Evolutionary conservation across 2,113 vertebrate species (phyloP), one percentile per base, ranked within the genome.

Genomic region (Upupa epops): DNA sequence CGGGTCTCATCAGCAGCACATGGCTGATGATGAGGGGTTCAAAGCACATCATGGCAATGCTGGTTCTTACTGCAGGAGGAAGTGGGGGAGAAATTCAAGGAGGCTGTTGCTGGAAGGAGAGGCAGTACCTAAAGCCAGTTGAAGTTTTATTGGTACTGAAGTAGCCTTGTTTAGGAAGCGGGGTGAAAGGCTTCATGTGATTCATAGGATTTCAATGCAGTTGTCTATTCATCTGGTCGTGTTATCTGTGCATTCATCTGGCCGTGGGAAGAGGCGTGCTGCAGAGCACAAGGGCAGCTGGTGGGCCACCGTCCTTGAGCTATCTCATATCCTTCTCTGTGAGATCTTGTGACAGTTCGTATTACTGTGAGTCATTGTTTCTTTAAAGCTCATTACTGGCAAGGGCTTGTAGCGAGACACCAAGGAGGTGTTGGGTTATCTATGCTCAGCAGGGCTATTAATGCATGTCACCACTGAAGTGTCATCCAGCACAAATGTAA

Each of bases 361-460:
- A 63, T 95, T 95, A 91, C 94, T 48, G 58, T 96, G 96, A 97
- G 95, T 97, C 95, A 96, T 94, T 92, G 86, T 95, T 96, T 94
- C 94, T 93, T 87, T 95, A 92, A 93, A 92, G 87, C 87, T 96
- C 80, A 76, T 89, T 95, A 91, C 92, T 78, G 81, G 95, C 91
- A 92, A 93, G 85, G 92, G 72, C 92, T 96, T 5, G 5, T 4
- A 51, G 88, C 3, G 25, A 94, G 86, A 85, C 91, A 90, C 82
- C 76, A 4, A 68, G 75, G 93, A 60, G 80, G 89, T 34, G 1
- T 60, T 86, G 92, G 82, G 85, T 83, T 96, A 87, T 96, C 93
- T 92, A 3, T 92, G 93, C 91, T 83, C 90, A 95, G 72, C 79
- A 19, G 90, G 73, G 68, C 88, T 94, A 63, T 92, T 89, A 89